Evolutionary conservation across 1,140 invertebrate genomes (phyloP), one percentile per base, ranked within the genome.

Genomic region (Lasaia peninsularis): DNA sequence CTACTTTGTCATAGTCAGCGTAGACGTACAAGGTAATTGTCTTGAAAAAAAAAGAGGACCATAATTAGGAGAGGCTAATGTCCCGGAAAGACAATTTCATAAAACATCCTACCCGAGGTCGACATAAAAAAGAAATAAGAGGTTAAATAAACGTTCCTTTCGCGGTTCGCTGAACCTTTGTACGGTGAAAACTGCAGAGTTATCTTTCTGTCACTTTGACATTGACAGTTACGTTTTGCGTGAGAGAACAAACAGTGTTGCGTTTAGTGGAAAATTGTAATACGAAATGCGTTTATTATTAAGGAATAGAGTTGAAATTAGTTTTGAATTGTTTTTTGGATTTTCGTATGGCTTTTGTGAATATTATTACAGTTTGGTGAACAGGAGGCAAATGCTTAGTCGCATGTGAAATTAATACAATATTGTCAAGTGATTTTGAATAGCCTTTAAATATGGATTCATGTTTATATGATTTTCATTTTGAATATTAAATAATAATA

Each of bases 41-140:
- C 60, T 71, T 66, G 37, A 44, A 56, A 53, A 69, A 71, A 75
- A 75, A 71, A 72, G 73, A 63, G 63, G 58, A 56, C 71, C 73
- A 80, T 86, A 87, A 87, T 87, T 87, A 87, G 82, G 78, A 73
- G 67, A 64, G 80, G 76, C 71, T 84, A 87, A 87, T 84, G 82
- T 86, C 60, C 71, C 78, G 79, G 79, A 87, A 87, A 87, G 84
- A 87, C 82, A 87, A 87, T 87, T 87, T 87, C 80, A 87, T 87
- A 87, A 86, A 87, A 86, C 78, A 84, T 86, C 16, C 76, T 80
- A 69, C 74, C 83, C 68, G 55, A 57, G 57, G 62, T 69, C 66
- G 73, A 70, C 75, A 81, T 80, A 86, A 85, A 28, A 87, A 87
- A 83, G 76, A 78, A 85, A 87, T 79, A 82, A 83, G 77, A 78